These are phyloP conservation scores for Jaculus jaculus DNA, from an alignment of 2,113 vertebrate species.

Conservation along the genomic window DNA sequence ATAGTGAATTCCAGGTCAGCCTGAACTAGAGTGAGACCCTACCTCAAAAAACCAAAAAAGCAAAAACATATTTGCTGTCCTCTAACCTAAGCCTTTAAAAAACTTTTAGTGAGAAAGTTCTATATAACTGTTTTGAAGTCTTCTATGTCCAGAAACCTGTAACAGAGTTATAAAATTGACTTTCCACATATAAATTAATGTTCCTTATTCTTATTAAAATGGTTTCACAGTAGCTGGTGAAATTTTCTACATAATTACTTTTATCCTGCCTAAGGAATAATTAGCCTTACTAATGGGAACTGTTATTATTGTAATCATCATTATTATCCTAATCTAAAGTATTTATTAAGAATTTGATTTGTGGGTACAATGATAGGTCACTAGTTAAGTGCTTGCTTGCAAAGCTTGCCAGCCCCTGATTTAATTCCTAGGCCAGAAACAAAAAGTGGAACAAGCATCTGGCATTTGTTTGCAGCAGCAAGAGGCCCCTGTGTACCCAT, in stretches of 20 bases:
- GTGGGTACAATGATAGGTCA: background rate
- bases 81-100: background rate
- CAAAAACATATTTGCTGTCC: background rate
- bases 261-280: conserved; percentile 69
- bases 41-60: too few relatives aligned
- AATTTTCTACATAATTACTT: conserved; percentile 69
- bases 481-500: too few relatives aligned
- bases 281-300: conserved; percentile 69
- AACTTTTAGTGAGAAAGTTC: background rate
- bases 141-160: conserved; percentile 50
- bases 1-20: too few relatives aligned
- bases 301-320: conserved; percentile 71
- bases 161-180: conserved; percentile 53
- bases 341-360: conserved; percentile 63
- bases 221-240: conserved; percentile 61
- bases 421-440: too few relatives aligned
- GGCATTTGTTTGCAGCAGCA: too few relatives aligned
- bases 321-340: conserved; percentile 69
- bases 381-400: too few relatives aligned
- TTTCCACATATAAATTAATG: conserved; percentile 64
- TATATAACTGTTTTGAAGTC: conserved; percentile 23
- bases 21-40: too few relatives aligned
- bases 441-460: too few relatives aligned
- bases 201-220: conserved; percentile 68
- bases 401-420: too few relatives aligned